A percentile compares a stretch with the other conserved stretches of the same genome.
Evolutionary conservation across 2,888 invertebrate species (phyloP).

Genomic region (Caenorhabditis sp.): DNA sequence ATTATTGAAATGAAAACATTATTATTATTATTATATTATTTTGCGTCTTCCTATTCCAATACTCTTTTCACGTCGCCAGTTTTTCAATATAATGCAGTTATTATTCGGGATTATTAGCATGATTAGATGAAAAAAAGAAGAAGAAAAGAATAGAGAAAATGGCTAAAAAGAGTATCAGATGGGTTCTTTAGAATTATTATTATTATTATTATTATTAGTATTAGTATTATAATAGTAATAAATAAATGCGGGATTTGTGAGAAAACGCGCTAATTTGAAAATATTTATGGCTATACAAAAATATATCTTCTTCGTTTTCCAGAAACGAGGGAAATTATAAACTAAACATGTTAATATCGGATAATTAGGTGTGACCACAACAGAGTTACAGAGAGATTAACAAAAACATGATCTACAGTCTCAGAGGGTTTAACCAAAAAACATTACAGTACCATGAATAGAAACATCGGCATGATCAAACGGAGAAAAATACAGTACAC

Average conservation of each 20-base stretch:
- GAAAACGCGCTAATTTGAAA: no score
- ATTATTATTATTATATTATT: neutral
- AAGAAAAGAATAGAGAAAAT: neutral
- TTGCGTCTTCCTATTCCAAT: neutral
- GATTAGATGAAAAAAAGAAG: conserved; percentile 1
- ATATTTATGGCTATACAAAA: neutral
- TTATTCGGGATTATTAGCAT: conserved; percentile 7
- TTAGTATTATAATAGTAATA: no score
- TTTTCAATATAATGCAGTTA: conserved; percentile 4
- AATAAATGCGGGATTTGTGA: neutral
- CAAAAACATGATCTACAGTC: no score
- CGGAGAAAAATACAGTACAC: no score
- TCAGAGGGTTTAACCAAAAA: no score
- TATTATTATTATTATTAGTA: no score
- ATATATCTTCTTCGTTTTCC: neutral
- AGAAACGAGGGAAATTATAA: no score
- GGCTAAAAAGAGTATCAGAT: neutral
- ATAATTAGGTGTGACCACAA: no score
- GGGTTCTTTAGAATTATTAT: neutral
- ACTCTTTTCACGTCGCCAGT: neutral
- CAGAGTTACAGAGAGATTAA: no score
- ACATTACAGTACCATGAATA: no score
- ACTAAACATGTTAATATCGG: neutral
- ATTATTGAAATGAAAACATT: neutral
- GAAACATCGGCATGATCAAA: no score